These are phyloP conservation scores for Pandemis corylana DNA, from an alignment of 2,888 invertebrate species.

Conservation along the genomic window DNA sequence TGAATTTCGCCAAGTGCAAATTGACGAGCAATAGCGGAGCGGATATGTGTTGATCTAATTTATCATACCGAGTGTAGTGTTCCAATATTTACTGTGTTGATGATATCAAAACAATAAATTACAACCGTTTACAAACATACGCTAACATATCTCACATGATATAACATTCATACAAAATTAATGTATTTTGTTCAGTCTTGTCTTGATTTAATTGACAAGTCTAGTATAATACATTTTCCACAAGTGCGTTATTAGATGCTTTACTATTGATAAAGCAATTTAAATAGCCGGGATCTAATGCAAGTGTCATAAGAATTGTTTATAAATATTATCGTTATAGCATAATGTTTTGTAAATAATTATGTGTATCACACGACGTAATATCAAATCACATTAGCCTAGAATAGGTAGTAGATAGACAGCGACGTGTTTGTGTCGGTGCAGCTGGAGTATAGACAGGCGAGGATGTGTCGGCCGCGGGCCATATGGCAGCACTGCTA, in stretches of 20 bases:
- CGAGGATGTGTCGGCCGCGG: conserved; percentile 75
- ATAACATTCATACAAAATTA: conserved; percentile 50
- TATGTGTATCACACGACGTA: not conserved
- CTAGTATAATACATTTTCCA: conserved; percentile 38
- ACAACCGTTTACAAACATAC: conserved; percentile 56
- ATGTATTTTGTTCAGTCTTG: conserved; percentile 46
- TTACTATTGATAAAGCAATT: not conserved
- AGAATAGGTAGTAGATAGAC: conserved; percentile 58
- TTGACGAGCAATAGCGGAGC: conserved; percentile 47
- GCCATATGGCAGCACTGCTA: conserved; percentile 80
- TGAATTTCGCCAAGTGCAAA: conserved; percentile 27
- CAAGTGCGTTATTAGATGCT: conserved; percentile 7
- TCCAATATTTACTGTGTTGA: conserved; percentile 28
- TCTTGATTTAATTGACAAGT: conserved; percentile 41
- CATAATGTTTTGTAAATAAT: conserved; percentile 22
- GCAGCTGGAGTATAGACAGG: conserved; percentile 63
- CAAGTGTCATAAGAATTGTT: conserved; percentile 2
- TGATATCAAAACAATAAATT: conserved; percentile 55
- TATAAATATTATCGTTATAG: not conserved
- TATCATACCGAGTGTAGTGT: conserved; percentile 28
- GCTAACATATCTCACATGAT: conserved; percentile 56
- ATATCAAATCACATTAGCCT: conserved; percentile 45
- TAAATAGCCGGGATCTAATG: not conserved
- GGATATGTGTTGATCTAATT: conserved; percentile 63
- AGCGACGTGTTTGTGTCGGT: conserved; percentile 56